phyloP scores from a whole-genome alignment of 1,140 invertebrate genomes.

The Nymphalis io region DNA sequence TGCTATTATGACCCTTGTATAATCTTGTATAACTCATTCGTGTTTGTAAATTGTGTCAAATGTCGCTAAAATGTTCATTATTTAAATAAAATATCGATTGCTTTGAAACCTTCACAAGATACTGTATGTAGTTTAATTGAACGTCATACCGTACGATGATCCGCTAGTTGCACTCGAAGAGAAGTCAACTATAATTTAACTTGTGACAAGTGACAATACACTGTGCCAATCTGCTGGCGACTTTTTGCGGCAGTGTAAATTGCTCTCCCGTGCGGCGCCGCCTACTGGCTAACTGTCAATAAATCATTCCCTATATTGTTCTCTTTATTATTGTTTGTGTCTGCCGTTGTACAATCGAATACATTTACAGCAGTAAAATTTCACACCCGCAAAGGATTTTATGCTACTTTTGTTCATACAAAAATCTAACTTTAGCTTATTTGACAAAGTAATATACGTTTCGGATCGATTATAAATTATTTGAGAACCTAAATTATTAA shows the following conservation, averaged over 20 bases:
- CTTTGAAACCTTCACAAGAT: too few relatives aligned
- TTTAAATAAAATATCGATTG: too few relatives aligned
- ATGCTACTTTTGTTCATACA: neutral
- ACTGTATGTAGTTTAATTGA: conserved; percentile 4
- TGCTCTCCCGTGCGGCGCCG: conserved; percentile 51
- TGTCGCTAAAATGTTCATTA: too few relatives aligned
- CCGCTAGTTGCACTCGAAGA: conserved; percentile 17
- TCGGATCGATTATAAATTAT: too few relatives aligned
- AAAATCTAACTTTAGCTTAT: neutral
- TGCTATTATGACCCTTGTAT: too few relatives aligned
- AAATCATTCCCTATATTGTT: conserved; percentile 56
- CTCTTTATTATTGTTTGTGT: conserved; percentile 39
- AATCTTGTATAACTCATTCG: too few relatives aligned
- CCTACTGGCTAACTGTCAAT: conserved; percentile 53
- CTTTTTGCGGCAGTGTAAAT: conserved; percentile 58
- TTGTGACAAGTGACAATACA: conserved; percentile 27
- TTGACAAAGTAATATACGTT: too few relatives aligned
- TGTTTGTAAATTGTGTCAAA: too few relatives aligned
- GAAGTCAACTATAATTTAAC: conserved; percentile 21
- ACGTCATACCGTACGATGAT: conserved; percentile 16
- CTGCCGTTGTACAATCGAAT: conserved; percentile 26
- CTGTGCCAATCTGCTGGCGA: conserved; percentile 18
- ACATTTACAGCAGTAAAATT: conserved; percentile 23
- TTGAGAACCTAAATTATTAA: neutral
- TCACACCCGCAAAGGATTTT: conserved; percentile 10